Evolutionary conservation across 2,888 invertebrate species (phyloP).

Genomic region (Meteorus colon): DNA sequence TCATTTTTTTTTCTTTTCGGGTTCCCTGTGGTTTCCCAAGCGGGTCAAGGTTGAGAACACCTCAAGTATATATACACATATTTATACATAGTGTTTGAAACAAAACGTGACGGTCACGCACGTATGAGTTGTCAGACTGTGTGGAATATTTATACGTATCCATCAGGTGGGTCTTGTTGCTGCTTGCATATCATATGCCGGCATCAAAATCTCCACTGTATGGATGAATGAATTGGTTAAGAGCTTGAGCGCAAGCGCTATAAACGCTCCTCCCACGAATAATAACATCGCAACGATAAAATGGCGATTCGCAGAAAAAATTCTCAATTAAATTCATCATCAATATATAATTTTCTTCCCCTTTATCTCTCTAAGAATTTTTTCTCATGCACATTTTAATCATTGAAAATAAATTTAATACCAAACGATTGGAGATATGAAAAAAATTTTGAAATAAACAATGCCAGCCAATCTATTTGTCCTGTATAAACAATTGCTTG

Average conservation of each 20-base stretch:
- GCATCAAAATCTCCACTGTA: conserved; percentile 37
- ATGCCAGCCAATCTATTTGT: too few relatives aligned
- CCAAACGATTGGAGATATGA: too few relatives aligned
- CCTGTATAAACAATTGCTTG: too few relatives aligned
- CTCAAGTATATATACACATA: conserved; percentile 12
- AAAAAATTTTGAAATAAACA: too few relatives aligned
- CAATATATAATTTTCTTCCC: neutral
- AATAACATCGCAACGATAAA: conserved; percentile 2
- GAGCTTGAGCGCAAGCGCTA: neutral
- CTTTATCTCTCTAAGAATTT: too few relatives aligned
- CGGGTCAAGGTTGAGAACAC: conserved; percentile 67
- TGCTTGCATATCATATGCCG: conserved; percentile 21
- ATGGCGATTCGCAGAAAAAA: neutral
- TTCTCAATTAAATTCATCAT: neutral
- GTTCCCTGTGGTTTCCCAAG: conserved; percentile 38
- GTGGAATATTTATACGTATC: conserved; percentile 34
- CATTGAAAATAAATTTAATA: too few relatives aligned
- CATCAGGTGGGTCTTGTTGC: neutral
- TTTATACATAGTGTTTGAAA: conserved; percentile 22
- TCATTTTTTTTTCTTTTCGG: conserved; percentile 18
- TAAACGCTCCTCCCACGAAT: neutral
- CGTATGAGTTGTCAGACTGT: conserved; percentile 39
- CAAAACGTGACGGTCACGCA: conserved; percentile 34
- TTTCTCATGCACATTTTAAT: too few relatives aligned
- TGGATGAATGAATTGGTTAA: conserved; percentile 1